phyloP scores from a whole-genome alignment of 2,888 invertebrate species.

The Nowickia ferox region DNA sequence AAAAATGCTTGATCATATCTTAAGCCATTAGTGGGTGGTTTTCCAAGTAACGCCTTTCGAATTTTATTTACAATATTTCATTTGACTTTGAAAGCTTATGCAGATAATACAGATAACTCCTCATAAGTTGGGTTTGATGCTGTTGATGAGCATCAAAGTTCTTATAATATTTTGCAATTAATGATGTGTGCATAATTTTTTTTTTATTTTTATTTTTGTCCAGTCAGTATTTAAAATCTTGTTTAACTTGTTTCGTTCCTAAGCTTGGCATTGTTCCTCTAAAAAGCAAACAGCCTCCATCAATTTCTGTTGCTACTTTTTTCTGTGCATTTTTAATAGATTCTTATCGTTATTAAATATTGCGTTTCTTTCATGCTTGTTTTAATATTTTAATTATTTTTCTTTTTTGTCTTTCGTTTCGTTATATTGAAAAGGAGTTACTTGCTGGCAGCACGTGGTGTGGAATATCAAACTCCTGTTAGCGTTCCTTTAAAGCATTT shows the following conservation, averaged over 20 bases:
- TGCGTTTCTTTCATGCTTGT: constrained; percentile 16
- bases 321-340: constrained; percentile 49
- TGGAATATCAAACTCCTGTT: constrained; percentile 41
- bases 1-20: constrained; percentile 62
- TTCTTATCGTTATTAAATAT: constrained; percentile 59
- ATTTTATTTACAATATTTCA: constrained; percentile 36
- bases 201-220: not conserved
- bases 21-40: constrained; percentile 70
- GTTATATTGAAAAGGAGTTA: constrained; percentile 19
- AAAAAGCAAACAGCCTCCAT: constrained; percentile 2
- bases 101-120: constrained; percentile 11
- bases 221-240: constrained; percentile 24
- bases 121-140: constrained; percentile 26
- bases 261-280: constrained; percentile 10
- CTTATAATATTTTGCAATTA: constrained; percentile 52
- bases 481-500: constrained; percentile 16
- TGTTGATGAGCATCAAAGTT: constrained; percentile 54
- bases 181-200: constrained; percentile 47
- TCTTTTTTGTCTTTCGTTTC: not conserved
- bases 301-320: constrained; percentile 14
- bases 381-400: constrained; percentile 12
- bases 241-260: constrained; percentile 64
- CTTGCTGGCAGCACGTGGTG: constrained; percentile 26
- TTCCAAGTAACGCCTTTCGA: constrained; percentile 66
- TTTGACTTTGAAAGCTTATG: not conserved